Conservation (phyloP, 2,888 invertebrate genomes). For the Drosophila formosana region DNA sequence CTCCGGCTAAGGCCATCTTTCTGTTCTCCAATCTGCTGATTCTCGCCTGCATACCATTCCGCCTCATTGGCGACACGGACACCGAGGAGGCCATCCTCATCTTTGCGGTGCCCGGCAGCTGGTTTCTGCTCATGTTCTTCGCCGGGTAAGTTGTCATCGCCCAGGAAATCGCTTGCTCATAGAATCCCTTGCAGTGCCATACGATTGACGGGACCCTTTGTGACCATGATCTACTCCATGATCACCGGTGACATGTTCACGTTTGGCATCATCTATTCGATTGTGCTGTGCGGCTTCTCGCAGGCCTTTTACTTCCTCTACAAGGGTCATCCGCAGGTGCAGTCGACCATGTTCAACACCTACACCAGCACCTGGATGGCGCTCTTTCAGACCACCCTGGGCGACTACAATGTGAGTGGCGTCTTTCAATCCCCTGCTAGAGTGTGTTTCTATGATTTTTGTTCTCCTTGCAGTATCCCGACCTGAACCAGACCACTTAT, state of each 20-base stretch:
- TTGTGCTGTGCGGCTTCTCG: slow-evolving; percentile 97
- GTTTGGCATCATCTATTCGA: slow-evolving; percentile 98
- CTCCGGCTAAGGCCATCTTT: slow-evolving; percentile 97
- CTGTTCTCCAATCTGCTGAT: slow-evolving; percentile 95
- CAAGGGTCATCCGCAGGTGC: slow-evolving; percentile 94
- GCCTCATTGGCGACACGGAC: slow-evolving; percentile 90
- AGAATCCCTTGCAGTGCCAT: slow-evolving; percentile 89
- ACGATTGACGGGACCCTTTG: slow-evolving; percentile 98
- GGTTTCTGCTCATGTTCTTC: slow-evolving; percentile 99
- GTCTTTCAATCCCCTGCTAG: neutral
- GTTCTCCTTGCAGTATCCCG: slow-evolving; percentile 91
- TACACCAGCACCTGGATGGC: slow-evolving; percentile 98
- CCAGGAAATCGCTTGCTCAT: neutral
- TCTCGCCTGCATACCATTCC: slow-evolving; percentile 94
- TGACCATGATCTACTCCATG: slow-evolving; percentile 99
- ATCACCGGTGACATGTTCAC: slow-evolving; percentile 99
- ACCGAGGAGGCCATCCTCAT: slow-evolving; percentile 96
- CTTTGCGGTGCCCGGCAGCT: slow-evolving; percentile 97
- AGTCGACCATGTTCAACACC: slow-evolving; percentile 92
- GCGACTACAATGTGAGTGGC: slow-evolving; percentile 96
- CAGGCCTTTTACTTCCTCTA: slow-evolving; percentile 98
- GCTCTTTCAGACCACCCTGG: slow-evolving; percentile 98
- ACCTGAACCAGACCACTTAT: slow-evolving; percentile 95
- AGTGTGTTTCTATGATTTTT: neutral
- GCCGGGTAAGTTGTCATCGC: slow-evolving; percentile 91